phyloP scores from a whole-genome alignment of 2,888 invertebrate genomes.

The Eupithecia dodoneata region DNA sequence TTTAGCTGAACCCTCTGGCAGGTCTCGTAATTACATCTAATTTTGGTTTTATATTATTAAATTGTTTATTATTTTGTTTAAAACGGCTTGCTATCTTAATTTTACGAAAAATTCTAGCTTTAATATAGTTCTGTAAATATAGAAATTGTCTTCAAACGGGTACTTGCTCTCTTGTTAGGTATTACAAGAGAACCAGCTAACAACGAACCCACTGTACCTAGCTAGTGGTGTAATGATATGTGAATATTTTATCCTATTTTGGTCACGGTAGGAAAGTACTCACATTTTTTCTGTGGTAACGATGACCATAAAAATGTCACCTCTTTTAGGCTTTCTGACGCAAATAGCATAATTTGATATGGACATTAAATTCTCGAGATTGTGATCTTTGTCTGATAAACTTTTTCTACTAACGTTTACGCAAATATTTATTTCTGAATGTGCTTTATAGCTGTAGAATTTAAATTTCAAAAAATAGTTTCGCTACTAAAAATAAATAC shows the following conservation, averaged over 20 bases:
- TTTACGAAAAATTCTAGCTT: too few species aligned
- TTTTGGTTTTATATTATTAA: too few species aligned
- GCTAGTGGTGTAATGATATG: too few species aligned
- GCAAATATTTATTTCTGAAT: background rate
- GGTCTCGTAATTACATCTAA: too few species aligned
- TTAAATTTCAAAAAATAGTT: background rate
- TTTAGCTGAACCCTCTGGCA: too few species aligned
- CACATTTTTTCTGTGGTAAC: background rate
- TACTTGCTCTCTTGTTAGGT: too few species aligned
- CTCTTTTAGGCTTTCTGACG: constrained; percentile 10
- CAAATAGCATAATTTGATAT: background rate
- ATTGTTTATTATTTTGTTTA: too few species aligned
- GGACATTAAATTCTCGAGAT: constrained; percentile 3
- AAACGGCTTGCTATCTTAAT: too few species aligned
- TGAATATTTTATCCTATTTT: background rate
- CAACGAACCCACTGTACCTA: too few species aligned
- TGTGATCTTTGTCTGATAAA: background rate
- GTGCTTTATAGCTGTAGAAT: background rate
- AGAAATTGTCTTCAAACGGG: too few species aligned
- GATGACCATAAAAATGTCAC: constrained; percentile 19
- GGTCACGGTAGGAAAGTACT: background rate
- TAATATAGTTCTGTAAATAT: too few species aligned
- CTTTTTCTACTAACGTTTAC: background rate
- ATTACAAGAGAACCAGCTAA: too few species aligned
- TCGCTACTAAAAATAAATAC: background rate